phyloP scores from a whole-genome alignment of 2,888 invertebrate species.

The Trachelus troglodyta region DNA sequence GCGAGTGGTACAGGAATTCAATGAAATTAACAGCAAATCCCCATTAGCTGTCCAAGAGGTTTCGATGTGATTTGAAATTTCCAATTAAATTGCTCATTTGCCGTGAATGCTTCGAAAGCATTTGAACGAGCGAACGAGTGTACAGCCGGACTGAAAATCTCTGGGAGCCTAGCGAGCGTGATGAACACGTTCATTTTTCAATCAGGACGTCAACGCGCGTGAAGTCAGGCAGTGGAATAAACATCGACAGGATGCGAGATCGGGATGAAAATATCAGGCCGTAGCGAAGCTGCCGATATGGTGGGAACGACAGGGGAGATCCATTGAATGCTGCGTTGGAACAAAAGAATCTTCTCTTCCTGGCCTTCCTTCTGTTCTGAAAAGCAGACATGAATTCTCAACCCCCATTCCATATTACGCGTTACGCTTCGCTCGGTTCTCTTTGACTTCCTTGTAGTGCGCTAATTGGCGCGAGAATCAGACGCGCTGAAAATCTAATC shows the following conservation, averaged over 20 bases:
- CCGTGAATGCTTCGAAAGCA: conserved; percentile 2
- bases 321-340: conserved; percentile 22
- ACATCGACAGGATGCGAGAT: conserved; percentile 26
- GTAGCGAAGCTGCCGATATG: neutral
- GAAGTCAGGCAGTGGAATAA: conserved; percentile 33
- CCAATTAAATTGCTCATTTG: neutral
- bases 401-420: conserved; percentile 17
- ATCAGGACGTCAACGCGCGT: conserved; percentile 30
- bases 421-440: neutral
- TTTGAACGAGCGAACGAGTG: conserved; percentile 19
- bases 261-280: conserved; percentile 2
- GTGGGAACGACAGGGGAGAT: neutral
- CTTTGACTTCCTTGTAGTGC: neutral
- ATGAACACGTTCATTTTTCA: conserved; percentile 37
- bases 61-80: conserved; percentile 6
- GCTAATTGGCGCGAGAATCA: neutral
- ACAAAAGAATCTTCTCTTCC: conserved; percentile 32
- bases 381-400: conserved; percentile 15
- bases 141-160: neutral
- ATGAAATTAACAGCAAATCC: conserved; percentile 11
- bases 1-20: conserved; percentile 17
- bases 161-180: neutral
- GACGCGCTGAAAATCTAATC: neutral
- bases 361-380: neutral
- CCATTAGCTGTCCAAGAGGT: conserved; percentile 3